Conservation (phyloP, 92 coral and sea anemone genomes). For the Pocillopora grandis region DNA sequence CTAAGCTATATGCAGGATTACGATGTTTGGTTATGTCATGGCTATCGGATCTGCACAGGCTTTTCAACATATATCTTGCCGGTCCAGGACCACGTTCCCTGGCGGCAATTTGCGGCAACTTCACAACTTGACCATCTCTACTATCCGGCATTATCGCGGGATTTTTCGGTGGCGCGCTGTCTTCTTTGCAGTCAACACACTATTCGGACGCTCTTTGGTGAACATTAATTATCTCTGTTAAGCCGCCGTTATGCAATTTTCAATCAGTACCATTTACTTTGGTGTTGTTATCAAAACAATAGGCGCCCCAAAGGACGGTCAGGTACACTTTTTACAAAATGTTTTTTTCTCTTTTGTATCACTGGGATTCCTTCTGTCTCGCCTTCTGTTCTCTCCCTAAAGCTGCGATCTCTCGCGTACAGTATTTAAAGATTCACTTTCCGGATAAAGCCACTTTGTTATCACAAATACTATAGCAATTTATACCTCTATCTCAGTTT, state of each 20-base stretch:
- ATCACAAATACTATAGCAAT: no score
- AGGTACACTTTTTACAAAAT: neutral
- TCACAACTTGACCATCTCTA: conserved; percentile 47
- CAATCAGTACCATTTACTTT: conserved; percentile 1
- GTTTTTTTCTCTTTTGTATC: no score
- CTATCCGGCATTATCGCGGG: conserved; percentile 66
- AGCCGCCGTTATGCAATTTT: conserved; percentile 9
- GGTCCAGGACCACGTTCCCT: conserved; percentile 77
- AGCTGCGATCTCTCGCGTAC: no score
- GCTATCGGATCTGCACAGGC: conserved; percentile 25
- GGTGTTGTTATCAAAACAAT: conserved; percentile 1
- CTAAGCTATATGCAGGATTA: conserved; percentile 67
- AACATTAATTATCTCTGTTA: conserved; percentile 1
- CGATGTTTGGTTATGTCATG: conserved; percentile 57
- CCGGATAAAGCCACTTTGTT: no score
- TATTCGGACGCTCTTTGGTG: neutral
- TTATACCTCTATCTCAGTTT: no score
- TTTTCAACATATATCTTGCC: conserved; percentile 61
- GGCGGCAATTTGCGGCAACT: conserved; percentile 67
- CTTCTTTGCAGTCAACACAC: neutral
- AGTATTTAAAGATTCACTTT: no score
- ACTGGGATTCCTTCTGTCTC: no score
- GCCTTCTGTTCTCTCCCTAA: no score
- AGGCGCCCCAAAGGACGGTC: neutral
- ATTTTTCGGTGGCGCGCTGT: no score